Base-by-base conservation (phyloP, 2,888 invertebrate species). In the Rhodophaea formosa region DNA sequence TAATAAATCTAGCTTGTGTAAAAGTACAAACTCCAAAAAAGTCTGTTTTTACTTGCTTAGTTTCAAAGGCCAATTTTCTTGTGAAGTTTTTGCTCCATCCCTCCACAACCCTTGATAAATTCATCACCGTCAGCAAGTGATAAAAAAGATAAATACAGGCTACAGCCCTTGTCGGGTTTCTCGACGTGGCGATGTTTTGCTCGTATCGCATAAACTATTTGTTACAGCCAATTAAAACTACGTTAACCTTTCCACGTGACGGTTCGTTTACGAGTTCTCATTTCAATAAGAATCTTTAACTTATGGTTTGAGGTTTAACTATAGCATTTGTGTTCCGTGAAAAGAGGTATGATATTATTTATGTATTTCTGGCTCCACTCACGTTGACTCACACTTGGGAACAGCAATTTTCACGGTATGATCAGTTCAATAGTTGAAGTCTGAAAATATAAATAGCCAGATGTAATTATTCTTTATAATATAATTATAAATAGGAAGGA, bases 81-180 rank as follows among this genome's bases (percentile, higher is more conserved):
- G 45, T 53, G 23, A 57, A 57, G 57, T 58, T 63, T 63, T 59
- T 59, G 58, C 53, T 45, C 57, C 52, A 44, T 57, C 58, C 60
- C 58, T 45, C 51, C 52, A 61, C 59, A 63, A 61, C 61, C 59
- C 59, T 58, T 58, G 30, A 23, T 53, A 53, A 44, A 60, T 63
- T 63, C 57, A 61, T 61, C 55, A 55, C 29, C 39, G 59, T 49
- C 52, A 57, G 57, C 52, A 58, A 57, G 57, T 57, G 46, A 53
- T 58, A 59, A 61, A 58, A 57, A 56, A 51, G 51, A 51, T 16
- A 59, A 47, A 63, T 64, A 69, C 56, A 23, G 44, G 39, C 43
- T 42, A 14, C 8, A 53, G 44, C 30, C 44, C 15, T 53, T 53
- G 53, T 29, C 1, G 30, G 53, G 53, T 44, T 53, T 53, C 53